Evolutionary conservation across 23 tunicate species (phyloP), one percentile per base, ranked within the genome.

Genomic region (Styela clava): DNA sequence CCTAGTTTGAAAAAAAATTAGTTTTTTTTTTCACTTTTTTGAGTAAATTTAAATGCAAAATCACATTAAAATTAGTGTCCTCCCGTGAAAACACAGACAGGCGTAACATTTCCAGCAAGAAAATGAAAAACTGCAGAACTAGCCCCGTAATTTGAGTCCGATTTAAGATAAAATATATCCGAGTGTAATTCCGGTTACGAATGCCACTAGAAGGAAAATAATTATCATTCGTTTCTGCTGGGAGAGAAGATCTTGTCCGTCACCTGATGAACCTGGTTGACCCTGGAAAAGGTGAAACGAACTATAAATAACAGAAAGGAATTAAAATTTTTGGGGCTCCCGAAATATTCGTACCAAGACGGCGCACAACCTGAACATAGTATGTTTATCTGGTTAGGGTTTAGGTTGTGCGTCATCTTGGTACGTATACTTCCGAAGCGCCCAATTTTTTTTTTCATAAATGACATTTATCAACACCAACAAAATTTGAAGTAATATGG

Each of bases 81-180:
- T 12, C 12, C 9, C 12, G 56, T 12, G 12, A 7, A 44, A 12
- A 44, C 56, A 44, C 56, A 44, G 56, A 44, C 12, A n/a, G 56
- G 7, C 12, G 12, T 44, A 44, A 44, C 56, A 44, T 44, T 44
- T 44, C 12, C 56, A 44, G 56, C 56, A 44, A 44, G 56, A 44
- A 44, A 7, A 44, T 44, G 56, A 44, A 44, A 44, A 44, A 44
- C 56, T 44, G 56, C 56, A 44, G 12, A 44, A 5, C 12, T 12
- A 44, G 7, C 56, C 56, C 56, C 7, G 12, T 5, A 44, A 44
- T n/a, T n/a, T 44, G 56, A 44, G 56, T 44, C 56, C 5, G 37
- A 26, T 76, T 76, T 76, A 76, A 44, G 81, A 76, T 28, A 76
- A 27, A 44, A 76, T 76, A 64, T 76, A 76, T 35, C 81, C 81